These are phyloP conservation scores for Lagocephalus sceleratus DNA, from an alignment of 2,797 vertebrate species.

Conservation along the genomic window DNA sequence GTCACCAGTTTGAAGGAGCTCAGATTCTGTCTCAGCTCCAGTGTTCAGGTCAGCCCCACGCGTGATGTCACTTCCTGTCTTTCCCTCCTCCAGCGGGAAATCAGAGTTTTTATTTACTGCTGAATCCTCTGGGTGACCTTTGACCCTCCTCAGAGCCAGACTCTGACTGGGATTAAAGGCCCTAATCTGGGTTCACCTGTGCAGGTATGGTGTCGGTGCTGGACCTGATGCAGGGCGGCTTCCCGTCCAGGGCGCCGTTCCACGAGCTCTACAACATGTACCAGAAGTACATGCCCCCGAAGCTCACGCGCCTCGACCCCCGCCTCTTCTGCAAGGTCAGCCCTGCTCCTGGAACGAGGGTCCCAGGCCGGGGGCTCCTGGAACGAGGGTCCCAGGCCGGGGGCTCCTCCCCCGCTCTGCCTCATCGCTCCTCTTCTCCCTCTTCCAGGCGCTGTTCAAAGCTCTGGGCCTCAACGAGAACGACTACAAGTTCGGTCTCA, in stretches of 20 bases:
- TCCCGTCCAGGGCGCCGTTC: constrained; percentile 94
- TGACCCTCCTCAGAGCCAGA: no score
- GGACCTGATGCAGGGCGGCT: constrained; percentile 99
- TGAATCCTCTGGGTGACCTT: no score
- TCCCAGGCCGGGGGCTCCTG: not conserved
- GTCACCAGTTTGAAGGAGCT: constrained; percentile 92
- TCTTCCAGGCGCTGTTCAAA: constrained; percentile 91
- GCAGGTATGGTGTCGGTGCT: constrained; percentile 96
- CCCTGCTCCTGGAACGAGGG: not conserved
- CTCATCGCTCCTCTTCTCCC: not conserved
- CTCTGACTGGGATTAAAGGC: no score
- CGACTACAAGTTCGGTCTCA: constrained; percentile 98
- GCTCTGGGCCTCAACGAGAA: constrained; percentile 93
- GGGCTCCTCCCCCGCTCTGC: not conserved
- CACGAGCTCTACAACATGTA: constrained; percentile 99
- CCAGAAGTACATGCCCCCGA: constrained; percentile 92
- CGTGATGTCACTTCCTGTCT: not conserved
- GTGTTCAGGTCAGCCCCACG: constrained; percentile 83
- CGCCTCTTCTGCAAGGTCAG: constrained; percentile 95
- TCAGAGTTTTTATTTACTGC: no score
- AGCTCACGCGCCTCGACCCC: constrained; percentile 89
- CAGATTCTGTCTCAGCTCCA: constrained; percentile 98
- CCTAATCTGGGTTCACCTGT: no score
- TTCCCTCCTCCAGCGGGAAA: no score
- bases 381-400: not conserved